Percentiles rank a stretch among this genome's conserved stretches.
These are phyloP conservation scores for Adelges cooleyi DNA, from an alignment of 1,140 invertebrate species.

Conservation along the genomic window DNA sequence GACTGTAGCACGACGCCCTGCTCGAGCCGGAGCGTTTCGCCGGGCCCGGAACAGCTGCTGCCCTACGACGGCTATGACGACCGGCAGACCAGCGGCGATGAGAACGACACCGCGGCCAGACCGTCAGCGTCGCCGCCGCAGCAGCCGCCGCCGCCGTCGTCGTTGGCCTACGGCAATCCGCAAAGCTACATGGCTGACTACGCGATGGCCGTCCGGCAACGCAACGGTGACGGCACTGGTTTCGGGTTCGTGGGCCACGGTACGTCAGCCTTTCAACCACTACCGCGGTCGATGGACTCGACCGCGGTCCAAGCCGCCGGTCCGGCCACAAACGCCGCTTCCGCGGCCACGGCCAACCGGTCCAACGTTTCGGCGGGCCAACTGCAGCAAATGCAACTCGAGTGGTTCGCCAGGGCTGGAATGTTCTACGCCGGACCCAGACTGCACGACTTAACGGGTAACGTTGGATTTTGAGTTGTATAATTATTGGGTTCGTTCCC, in stretches of 20 bases:
- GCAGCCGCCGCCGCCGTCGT: neutral
- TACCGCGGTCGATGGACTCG: slow-evolving; percentile 28
- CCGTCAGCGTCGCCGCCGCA: neutral
- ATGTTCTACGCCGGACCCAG: slow-evolving; percentile 63
- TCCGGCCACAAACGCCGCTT: neutral
- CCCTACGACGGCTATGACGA: slow-evolving; percentile 35
- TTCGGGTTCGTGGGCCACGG: slow-evolving; percentile 32
- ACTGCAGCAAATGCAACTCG: slow-evolving; percentile 68
- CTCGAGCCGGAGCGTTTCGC: slow-evolving; percentile 28
- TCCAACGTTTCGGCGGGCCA: slow-evolving; percentile 38
- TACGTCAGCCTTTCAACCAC: slow-evolving; percentile 39
- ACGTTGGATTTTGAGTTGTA: no score
- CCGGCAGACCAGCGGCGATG: neutral
- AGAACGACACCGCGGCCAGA: neutral
- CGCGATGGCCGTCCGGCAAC: neutral
- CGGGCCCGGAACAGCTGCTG: slow-evolving; percentile 31
- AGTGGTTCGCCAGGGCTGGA: slow-evolving; percentile 70
- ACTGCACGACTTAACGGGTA: slow-evolving; percentile 50
- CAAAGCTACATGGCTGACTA: neutral
- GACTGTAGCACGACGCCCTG: slow-evolving; percentile 40
- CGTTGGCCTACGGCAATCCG: no score
- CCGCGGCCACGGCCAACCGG: neutral
- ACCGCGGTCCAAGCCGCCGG: slow-evolving; percentile 19
- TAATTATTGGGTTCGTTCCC: no score
- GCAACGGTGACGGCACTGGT: slow-evolving; percentile 30